phyloP scores from a whole-genome alignment of 2,113 vertebrate species.

The Fulica atra region DNA sequence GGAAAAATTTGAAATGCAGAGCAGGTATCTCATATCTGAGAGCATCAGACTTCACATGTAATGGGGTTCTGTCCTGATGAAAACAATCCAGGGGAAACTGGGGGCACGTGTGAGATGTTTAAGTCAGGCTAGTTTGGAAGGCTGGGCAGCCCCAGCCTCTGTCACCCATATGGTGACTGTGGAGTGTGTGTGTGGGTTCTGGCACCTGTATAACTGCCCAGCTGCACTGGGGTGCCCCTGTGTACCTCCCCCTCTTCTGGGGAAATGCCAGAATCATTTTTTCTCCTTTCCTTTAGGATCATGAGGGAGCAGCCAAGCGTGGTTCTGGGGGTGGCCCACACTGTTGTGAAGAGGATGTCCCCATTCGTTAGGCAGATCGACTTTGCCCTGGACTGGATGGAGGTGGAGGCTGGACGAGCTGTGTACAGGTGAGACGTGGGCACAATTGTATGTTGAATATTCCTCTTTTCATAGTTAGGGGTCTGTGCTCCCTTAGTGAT shows the following conservation, averaged over 20 bases:
- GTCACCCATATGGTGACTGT: background rate
- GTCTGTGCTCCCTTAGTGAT: background rate
- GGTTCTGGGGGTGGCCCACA: conserved; percentile 90
- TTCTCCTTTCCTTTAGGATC: conserved; percentile 74
- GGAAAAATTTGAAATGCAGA: background rate
- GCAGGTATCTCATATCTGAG: background rate
- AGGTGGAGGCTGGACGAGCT: conserved; percentile 90
- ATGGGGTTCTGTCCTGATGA: background rate
- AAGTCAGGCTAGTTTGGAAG: background rate
- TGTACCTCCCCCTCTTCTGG: accelerated
- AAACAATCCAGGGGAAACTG: background rate
- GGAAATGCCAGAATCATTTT: too few species aligned
- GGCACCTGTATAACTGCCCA: accelerated
- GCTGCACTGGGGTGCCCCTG: background rate
- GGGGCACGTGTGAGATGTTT: accelerated
- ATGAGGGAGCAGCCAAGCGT: conserved; percentile 89
- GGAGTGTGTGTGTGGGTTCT: too few species aligned
- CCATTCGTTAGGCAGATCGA: conserved; percentile 93
- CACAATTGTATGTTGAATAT: background rate
- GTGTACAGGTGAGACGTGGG: conserved; percentile 86
- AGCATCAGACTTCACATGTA: background rate
- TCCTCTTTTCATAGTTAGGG: background rate
- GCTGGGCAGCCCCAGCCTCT: accelerated
- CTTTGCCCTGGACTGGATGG: conserved; percentile 97
- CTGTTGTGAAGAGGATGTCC: conserved; percentile 88